A percentile compares a stretch with the other conserved stretches of the same genome.
phyloP scores from a whole-genome alignment of 2,888 invertebrate species.

The Mythimna ferrago region DNA sequence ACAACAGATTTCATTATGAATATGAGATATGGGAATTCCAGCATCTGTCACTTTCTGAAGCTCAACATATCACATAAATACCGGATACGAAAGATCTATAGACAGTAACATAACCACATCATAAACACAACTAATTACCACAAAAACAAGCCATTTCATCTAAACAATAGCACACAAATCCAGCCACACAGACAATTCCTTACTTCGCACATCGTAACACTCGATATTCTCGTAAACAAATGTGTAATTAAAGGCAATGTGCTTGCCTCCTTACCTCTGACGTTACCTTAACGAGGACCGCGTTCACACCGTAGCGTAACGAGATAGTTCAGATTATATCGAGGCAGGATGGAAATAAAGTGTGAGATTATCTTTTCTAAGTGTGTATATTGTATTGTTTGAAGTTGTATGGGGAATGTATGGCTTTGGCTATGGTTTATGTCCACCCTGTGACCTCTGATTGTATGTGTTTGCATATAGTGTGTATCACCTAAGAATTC shows the following conservation, averaged over 20 bases:
- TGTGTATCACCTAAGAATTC: no score
- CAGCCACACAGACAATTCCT: conserved; percentile 25
- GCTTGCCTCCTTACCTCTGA: conserved; percentile 48
- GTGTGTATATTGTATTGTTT: conserved; percentile 16
- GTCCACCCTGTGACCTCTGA: neutral
- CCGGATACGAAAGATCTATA: neutral
- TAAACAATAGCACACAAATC: conserved; percentile 32
- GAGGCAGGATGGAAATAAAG: conserved; percentile 31
- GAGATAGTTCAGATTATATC: conserved; percentile 50
- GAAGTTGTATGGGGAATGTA: neutral
- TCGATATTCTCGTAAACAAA: conserved; percentile 55
- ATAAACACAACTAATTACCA: neutral
- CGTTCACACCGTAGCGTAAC: conserved; percentile 59
- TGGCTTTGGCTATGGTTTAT: neutral
- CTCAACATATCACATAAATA: neutral
- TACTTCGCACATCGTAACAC: conserved; percentile 42
- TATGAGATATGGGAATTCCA: neutral
- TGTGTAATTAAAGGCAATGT: conserved; percentile 54
- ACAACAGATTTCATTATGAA: no score
- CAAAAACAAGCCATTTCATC: neutral
- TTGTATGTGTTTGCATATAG: neutral
- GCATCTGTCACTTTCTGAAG: neutral
- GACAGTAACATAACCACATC: neutral
- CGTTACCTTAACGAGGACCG: conserved; percentile 53
- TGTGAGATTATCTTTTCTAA: conserved; percentile 36